Base-by-base conservation (phyloP, 2,888 invertebrate species). In the Clostera curtula region DNA sequence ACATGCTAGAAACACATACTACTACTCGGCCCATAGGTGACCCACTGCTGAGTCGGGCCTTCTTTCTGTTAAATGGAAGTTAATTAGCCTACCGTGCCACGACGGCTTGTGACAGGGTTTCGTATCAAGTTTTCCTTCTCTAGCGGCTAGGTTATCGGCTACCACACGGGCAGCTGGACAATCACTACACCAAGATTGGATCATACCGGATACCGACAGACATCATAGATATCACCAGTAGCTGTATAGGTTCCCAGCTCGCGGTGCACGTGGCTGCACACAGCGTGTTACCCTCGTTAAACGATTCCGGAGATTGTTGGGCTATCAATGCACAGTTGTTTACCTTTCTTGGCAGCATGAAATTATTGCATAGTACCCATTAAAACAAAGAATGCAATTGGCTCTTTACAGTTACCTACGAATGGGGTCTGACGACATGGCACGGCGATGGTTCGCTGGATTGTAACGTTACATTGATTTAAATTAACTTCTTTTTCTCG, bases 121-220 rank as follows among this genome's bases (percentile, higher is more conserved):
- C n/a, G n/a, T n/a, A n/a, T n/a, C n/a, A n/a, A n/a, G n/a, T n/a
- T n/a, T n/a, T n/a, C n/a, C n/a, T n/a, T n/a, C n/a, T n/a, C n/a
- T n/a, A n/a, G n/a, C n/a, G n/a, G n/a, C n/a, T n/a, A n/a, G n/a
- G n/a, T n/a, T n/a, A n/a, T n/a, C n/a, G n/a, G n/a, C n/a, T n/a
- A n/a, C n/a, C n/a, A n/a, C n/a, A n/a, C n/a, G n/a, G n/a, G n/a
- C 52, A 47, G 50, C 62, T 50, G 61, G 53, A 59, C 58, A 58
- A 65, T 71, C 68, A 69, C 66, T 66, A 58, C 54, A 61, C 44
- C 56, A 48, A 67, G 66, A 71, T 76, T 73, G 65, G 62, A 73
- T 76, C 74, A 71, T 68, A 71, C 68, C 71, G 57, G 61, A 48
- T 64, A 71, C 69, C 57, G 62, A 57, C 62, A 64, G 40, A 34